phyloP scores from a whole-genome alignment of 2,797 vertebrate species.

The Halcyon badia region DNA sequence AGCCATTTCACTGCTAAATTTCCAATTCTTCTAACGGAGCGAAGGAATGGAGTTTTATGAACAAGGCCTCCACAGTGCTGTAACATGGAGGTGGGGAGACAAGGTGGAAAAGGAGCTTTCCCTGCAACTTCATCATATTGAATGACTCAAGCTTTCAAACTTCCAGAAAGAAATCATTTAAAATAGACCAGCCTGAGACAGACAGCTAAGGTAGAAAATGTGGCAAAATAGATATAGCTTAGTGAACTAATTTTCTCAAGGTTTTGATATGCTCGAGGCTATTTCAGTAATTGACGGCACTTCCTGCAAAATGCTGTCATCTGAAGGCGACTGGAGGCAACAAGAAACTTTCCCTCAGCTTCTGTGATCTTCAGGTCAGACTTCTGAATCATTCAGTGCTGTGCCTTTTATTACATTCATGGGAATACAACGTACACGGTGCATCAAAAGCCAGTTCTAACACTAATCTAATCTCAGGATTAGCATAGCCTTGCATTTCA shows the following conservation, averaged over 20 bases:
- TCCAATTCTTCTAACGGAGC: not conserved
- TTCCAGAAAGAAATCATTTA: constrained; percentile 19
- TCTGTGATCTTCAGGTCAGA: not conserved
- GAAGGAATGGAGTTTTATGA: not conserved
- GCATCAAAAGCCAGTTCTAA: not conserved
- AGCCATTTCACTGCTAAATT: not conserved
- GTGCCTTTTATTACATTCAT: not conserved
- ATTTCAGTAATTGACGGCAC: not conserved
- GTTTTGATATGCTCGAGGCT: not conserved
- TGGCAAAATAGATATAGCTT: not conserved
- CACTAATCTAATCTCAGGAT: not conserved
- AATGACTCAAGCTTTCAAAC: constrained; percentile 47
- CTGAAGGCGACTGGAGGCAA: not conserved
- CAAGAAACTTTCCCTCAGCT: not conserved
- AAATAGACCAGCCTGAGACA: constrained; percentile 1
- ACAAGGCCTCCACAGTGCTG: not conserved
- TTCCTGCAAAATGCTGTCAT: not conserved
- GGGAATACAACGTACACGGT: not conserved
- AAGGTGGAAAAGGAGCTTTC: constrained; percentile 29
- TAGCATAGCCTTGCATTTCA: not conserved
- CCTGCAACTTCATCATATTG: not conserved
- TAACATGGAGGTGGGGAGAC: not conserved
- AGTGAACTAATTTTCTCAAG: not conserved
- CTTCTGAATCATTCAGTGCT: not conserved
- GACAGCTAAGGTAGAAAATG: not conserved